Conservation (phyloP, 1,140 invertebrate species). For the Ctenoplectra terminalis region DNA sequence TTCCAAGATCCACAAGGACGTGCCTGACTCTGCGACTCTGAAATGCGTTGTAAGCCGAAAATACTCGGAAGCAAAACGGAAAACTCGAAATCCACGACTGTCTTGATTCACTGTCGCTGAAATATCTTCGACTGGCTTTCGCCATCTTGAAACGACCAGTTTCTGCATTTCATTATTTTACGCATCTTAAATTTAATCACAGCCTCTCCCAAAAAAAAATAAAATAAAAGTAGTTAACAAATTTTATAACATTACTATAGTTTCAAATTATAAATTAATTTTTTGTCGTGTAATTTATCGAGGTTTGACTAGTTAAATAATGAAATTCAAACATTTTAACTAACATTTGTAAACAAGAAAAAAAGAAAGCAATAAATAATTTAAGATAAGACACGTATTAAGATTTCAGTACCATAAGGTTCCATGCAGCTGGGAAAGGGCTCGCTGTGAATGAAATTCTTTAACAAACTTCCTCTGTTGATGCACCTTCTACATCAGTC, state of each 20-base stretch:
- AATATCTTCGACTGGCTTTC: background rate
- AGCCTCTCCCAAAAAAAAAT: background rate
- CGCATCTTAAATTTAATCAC: background rate
- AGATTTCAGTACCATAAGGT: too few relatives aligned
- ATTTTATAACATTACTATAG: background rate
- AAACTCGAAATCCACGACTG: constrained; percentile 32
- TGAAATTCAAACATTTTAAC: too few relatives aligned
- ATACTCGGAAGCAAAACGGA: constrained; percentile 46
- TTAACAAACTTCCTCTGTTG: background rate
- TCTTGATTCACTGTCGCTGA: constrained; percentile 2
- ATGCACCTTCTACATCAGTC: background rate
- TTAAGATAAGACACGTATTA: too few relatives aligned
- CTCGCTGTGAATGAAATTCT: background rate
- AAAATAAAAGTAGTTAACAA: background rate
- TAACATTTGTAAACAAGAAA: too few relatives aligned
- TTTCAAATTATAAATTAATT: too few relatives aligned
- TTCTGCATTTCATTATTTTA: constrained; percentile 7
- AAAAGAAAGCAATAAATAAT: too few relatives aligned
- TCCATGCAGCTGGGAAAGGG: background rate
- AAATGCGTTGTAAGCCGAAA: constrained; percentile 61
- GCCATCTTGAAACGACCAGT: background rate
- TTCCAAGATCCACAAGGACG: constrained; percentile 53
- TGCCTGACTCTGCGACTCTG: constrained; percentile 23
- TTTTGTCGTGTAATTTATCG: too few relatives aligned
- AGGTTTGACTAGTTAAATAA: too few relatives aligned